Conservation (phyloP, 2,888 invertebrate species). For the Mythimna lalbum region DNA sequence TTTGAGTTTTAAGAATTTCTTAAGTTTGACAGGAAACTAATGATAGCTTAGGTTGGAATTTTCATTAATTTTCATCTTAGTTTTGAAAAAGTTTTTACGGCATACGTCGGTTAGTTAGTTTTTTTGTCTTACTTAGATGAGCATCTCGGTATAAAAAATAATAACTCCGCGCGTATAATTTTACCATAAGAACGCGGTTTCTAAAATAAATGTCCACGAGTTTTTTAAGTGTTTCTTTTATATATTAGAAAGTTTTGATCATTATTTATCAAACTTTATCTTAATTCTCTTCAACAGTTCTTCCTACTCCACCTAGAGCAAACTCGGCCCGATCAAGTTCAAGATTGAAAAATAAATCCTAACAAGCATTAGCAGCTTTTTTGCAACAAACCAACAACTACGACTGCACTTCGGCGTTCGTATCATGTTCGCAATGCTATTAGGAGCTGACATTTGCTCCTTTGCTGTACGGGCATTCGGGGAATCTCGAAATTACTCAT, state of each 20-base stretch:
- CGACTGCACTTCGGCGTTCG: conserved; percentile 80
- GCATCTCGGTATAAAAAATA: not conserved
- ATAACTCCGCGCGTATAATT: not conserved
- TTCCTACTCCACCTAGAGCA: conserved; percentile 25
- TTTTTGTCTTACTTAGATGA: conserved; percentile 3
- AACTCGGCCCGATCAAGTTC: conserved; percentile 55
- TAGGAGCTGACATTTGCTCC: conserved; percentile 88
- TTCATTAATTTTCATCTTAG: conserved; percentile 66
- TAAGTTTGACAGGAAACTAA: conserved; percentile 76
- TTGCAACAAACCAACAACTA: conserved; percentile 79
- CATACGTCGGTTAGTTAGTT: not conserved
- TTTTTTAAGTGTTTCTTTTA: not conserved
- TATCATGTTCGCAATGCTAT: conserved; percentile 86
- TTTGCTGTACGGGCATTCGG: conserved; percentile 81
- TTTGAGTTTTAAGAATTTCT: conserved; percentile 71
- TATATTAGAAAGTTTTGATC: not conserved
- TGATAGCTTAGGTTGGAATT: conserved; percentile 65
- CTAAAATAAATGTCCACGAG: not conserved
- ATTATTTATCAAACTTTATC: conserved; percentile 11
- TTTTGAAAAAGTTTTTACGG: conserved; percentile 49
- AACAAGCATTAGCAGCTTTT: conserved; percentile 68
- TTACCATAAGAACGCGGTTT: not conserved
- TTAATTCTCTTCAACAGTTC: conserved; percentile 4
- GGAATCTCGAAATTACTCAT: conserved; percentile 90
- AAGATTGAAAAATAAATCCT: conserved; percentile 61